Evolutionary conservation across 2,113 vertebrate genomes (phyloP), one percentile per base, ranked within the genome.

Genomic region (Macquaria ambigua): DNA sequence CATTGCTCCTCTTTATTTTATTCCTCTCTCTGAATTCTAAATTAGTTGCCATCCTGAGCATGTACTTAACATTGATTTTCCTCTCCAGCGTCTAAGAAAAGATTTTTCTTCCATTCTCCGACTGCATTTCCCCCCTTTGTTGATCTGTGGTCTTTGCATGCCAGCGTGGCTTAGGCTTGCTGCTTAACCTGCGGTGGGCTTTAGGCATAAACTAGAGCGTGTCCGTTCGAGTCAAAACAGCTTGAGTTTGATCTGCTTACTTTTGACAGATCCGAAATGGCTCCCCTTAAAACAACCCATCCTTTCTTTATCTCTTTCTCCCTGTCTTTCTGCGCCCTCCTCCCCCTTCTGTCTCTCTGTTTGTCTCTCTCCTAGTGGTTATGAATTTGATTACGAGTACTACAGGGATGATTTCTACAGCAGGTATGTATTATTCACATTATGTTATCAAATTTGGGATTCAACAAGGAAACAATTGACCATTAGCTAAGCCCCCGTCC

Each of bases 371-470:
- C 74, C 83, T 90, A 99, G 98, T 63, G 97, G 97, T 75, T 99
- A 99, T 90, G 98, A 99, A 90, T 99, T 99, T 94, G 98, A 99
- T 93, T 99, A 99, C 48, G 98, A 99, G 94, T 99, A 99, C 97
- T 99, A 99, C 97, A 97, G 98, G 93, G 98, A 99, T 90, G 98
- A 99, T 88, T 99, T 99, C 96, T 99, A 99, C 96, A 98, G 95
- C 92, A 94, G 98, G 98, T 99, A 97, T 34, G 97, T 97, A 71
- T 74, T 25, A 16, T 55, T 76, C n/a, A 1, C 5, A 18, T 31
- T 28, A 34, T 43, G 3, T 55, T 11, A 21, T 79, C 11, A 64
- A 0, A 28, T 74, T 12, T 14, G 8, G 16, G 7, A 62, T 79
- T 46, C 11, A 55, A 39, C n/a, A 71, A 76, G 41, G 31, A 56